These are phyloP conservation scores for Oscheius onirici DNA, from an alignment of 2,888 invertebrate species.

Conservation along the genomic window DNA sequence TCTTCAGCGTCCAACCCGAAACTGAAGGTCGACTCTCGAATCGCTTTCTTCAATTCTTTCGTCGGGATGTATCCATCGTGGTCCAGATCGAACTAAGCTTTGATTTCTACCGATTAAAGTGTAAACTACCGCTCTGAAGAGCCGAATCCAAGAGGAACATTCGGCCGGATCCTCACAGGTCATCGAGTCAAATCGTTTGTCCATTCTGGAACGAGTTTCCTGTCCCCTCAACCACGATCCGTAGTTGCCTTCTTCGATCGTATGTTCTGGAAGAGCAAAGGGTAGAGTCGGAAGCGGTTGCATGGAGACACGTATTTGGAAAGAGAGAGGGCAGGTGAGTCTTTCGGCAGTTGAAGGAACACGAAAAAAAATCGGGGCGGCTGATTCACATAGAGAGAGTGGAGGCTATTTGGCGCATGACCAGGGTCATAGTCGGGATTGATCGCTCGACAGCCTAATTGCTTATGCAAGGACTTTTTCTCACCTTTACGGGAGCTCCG, in stretches of 20 bases:
- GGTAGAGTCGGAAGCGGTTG: neutral
- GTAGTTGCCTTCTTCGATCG: conserved; percentile 3
- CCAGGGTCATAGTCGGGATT: no score
- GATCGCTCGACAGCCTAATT: no score
- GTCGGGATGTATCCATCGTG: conserved; percentile 72
- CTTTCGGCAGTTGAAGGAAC: no score
- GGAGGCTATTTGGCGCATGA: no score
- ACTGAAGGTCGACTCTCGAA: conserved; percentile 69
- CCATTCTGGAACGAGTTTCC: conserved; percentile 20
- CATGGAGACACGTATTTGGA: neutral
- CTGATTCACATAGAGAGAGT: no score
- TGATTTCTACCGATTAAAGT: neutral
- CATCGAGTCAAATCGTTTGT: conserved; percentile 15
- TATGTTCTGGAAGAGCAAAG: neutral
- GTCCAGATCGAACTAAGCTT: conserved; percentile 67
- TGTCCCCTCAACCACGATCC: conserved; percentile 4
- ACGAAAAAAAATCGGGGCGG: no score
- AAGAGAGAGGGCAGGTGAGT: no score
- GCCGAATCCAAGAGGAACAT: conserved; percentile 47
- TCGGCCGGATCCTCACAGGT: conserved; percentile 26
- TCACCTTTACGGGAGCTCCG: no score
- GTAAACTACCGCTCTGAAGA: conserved; percentile 54
- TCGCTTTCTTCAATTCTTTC: conserved; percentile 70
- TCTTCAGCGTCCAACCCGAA: conserved; percentile 51
- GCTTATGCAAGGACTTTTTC: no score